Base-by-base conservation (phyloP, 2,888 invertebrate species). In the Cosmia trapezina region DNA sequence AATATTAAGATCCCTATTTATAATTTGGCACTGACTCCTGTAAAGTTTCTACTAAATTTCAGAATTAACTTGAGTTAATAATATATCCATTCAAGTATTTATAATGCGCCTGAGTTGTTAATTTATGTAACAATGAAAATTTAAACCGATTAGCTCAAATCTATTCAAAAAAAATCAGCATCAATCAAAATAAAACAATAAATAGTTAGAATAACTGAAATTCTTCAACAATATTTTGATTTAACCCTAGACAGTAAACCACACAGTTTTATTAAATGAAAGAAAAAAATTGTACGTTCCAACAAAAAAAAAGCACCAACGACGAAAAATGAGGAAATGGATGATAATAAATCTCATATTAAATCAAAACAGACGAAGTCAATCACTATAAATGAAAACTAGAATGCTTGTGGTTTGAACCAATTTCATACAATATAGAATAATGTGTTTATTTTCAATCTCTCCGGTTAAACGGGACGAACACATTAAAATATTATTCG, bases 401-500 rank as follows among this genome's bases (percentile, higher is more conserved):
- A 17, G 8, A 61, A 37, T 37, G 5, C 22, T 53, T 37, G 6
- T 43, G 63, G 53, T 71, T 37, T 37, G 59, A 33, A 62, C 43
- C 66, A 63, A 63, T 66, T 45, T 63, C n/a, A 49, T 71, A 51
- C 37, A 72, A 74, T 63, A 63, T 72, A 63, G 56, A 57, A 69
- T 65, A 59, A 64, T 70, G 49, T 70, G 66, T 76, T 79, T 79
- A 72, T 76, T 67, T 69, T 41, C 78, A 82, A 82, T 87, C 87
- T 87, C 88, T 85, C 74, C 74, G 37, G 78, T 86, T 83, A 88
- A 88, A 86, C 88, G 80, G 88, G 85, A 74, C 88, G 78, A 73
- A 81, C 75, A 45, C 85, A 89, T 92, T 89, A 91, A 91, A 88
- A 84, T 89, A 82, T 87, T 89, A 75, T 47, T 66, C 90, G 89